phyloP scores from a whole-genome alignment of 2,113 vertebrate genomes.

The Oriolus oriolus region DNA sequence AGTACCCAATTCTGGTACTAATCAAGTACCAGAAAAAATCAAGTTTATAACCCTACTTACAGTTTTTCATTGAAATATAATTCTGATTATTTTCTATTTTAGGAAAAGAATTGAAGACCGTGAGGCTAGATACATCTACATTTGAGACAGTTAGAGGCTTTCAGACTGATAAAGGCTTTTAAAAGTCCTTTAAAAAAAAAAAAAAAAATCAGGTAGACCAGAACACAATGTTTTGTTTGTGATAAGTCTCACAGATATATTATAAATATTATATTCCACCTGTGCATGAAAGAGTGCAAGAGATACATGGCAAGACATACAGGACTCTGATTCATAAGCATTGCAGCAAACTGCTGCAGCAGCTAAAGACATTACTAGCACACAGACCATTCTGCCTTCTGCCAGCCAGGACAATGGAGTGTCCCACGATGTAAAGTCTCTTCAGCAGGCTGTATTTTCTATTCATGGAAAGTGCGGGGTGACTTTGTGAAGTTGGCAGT shows the following conservation, averaged over 20 bases:
- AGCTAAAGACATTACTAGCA: not conserved
- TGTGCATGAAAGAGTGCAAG: not conserved
- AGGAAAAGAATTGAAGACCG: not conserved
- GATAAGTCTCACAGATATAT: not conserved
- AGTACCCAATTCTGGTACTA: not conserved
- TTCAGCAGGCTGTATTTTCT: not conserved
- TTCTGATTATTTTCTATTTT: not conserved
- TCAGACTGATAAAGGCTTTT: not conserved
- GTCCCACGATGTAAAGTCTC: not conserved
- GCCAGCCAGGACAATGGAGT: not conserved
- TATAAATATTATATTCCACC: not conserved
- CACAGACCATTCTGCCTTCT: not conserved
- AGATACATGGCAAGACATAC: not conserved
- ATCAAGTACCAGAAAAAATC: too few relatives aligned
- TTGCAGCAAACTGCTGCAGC: not conserved
- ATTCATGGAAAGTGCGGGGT: not conserved
- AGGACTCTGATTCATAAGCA: not conserved
- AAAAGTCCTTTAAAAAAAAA: not conserved
- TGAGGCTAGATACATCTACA: not conserved
- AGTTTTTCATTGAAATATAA: not conserved
- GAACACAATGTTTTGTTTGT: not conserved
- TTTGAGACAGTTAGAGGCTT: not conserved
- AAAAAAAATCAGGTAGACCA: not conserved
- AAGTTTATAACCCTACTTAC: not conserved
- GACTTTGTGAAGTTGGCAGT: not conserved